phyloP scores from a whole-genome alignment of 2,888 invertebrate genomes.

The Pelosia muscerda region DNA sequence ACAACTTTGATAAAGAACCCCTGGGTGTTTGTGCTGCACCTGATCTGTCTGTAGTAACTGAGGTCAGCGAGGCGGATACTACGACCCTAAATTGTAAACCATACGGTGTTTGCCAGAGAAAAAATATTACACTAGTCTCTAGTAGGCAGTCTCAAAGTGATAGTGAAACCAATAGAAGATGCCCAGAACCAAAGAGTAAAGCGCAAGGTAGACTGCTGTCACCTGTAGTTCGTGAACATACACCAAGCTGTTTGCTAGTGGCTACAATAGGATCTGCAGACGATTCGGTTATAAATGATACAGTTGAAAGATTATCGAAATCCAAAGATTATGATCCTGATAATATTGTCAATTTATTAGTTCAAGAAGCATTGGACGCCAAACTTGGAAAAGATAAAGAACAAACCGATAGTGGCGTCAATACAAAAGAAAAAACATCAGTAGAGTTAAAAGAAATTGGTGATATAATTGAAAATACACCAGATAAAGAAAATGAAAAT shows the following conservation, averaged over 20 bases:
- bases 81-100: slow-evolving; percentile 52
- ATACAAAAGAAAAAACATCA: slow-evolving; percentile 51
- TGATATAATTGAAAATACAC: slow-evolving; percentile 61
- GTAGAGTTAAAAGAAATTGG: slow-evolving; percentile 41
- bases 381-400: slow-evolving; percentile 31
- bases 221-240: slow-evolving; percentile 53
- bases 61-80: slow-evolving; percentile 64
- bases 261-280: slow-evolving; percentile 66
- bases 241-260: slow-evolving; percentile 60
- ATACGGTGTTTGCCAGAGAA: slow-evolving; percentile 56
- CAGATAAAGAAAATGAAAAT: slow-evolving; percentile 30
- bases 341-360: slow-evolving; percentile 67
- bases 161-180: slow-evolving; percentile 44
- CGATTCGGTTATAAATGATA: slow-evolving; percentile 67
- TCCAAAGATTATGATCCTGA: slow-evolving; percentile 56
- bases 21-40: slow-evolving; percentile 62
- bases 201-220: slow-evolving; percentile 38
- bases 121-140: slow-evolving; percentile 23
- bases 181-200: slow-evolving; percentile 11
- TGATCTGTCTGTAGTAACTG: slow-evolving; percentile 67
- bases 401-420: slow-evolving; percentile 56
- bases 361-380: slow-evolving; percentile 65
- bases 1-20: slow-evolving; percentile 61
- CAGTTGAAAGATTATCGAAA: slow-evolving; percentile 63
- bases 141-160: slow-evolving; percentile 55